Conservation (phyloP, 2,113 vertebrate species). For the Strix uralensis region DNA sequence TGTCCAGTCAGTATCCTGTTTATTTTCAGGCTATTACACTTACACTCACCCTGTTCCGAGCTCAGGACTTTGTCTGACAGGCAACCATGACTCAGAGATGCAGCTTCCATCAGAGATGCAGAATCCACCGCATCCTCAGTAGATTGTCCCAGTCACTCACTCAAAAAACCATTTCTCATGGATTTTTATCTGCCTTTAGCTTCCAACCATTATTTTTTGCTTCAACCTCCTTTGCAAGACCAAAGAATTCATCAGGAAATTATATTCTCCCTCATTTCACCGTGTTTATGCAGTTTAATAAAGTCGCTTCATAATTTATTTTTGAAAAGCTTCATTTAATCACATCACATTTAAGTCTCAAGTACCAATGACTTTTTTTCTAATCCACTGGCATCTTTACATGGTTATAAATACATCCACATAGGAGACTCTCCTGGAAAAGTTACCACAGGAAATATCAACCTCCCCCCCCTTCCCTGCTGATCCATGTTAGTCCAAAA, state of each 20-base stretch:
- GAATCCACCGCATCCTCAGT: rapidly evolving
- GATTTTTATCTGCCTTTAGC: not conserved
- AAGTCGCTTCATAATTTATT: not conserved
- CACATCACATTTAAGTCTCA: not conserved
- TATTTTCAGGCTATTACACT: not conserved
- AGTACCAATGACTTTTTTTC: not conserved
- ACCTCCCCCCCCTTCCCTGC: not conserved
- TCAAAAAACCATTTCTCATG: not conserved
- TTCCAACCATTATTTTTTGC: not conserved
- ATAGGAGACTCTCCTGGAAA: not conserved
- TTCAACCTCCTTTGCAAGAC: not conserved
- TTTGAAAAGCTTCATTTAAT: not conserved
- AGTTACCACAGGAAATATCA: not conserved
- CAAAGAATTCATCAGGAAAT: not conserved
- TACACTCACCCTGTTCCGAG: not conserved
- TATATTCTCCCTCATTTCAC: not conserved
- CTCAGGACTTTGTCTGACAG: not conserved
- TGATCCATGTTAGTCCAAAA: not conserved
- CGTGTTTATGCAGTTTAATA: rapidly evolving
- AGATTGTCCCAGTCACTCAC: not conserved
- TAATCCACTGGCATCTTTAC: not conserved
- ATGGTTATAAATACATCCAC: not conserved
- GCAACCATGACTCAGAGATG: not conserved
- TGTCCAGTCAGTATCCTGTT: not conserved
- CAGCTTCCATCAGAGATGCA: not conserved